A percentile compares a stretch with the other conserved stretches of the same genome.
Evolutionary conservation across 2,888 invertebrate genomes (phyloP).

Genomic region (Ptychoptera contaminata): DNA sequence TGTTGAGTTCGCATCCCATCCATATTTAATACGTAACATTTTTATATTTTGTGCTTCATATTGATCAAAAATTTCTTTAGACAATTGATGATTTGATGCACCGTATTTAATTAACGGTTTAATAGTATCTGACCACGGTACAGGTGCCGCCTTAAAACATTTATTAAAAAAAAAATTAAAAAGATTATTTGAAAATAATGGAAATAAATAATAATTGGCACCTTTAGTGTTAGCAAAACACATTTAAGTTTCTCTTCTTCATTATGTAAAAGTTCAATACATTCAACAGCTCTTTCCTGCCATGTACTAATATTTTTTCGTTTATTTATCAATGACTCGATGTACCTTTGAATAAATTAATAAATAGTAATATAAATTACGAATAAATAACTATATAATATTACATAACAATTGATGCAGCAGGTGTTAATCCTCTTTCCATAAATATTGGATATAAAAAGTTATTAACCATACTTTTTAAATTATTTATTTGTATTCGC

Average conservation of each 20-base stretch:
- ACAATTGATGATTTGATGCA: conserved; percentile 26
- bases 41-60: conserved; percentile 29
- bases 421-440: conserved; percentile 23
- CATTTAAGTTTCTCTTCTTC: conserved; percentile 27
- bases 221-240: conserved; percentile 23
- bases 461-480: conserved; percentile 24
- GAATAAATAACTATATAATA: neutral
- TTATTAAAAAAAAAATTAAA: neutral
- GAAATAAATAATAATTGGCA: conserved; percentile 7
- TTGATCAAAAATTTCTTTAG: conserved; percentile 24
- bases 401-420: conserved; percentile 19
- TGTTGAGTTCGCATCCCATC: conserved; percentile 23
- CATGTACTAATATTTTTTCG: conserved; percentile 23
- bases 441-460: conserved; percentile 28
- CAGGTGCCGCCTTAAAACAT: conserved; percentile 20
- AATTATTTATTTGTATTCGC: conserved; percentile 23
- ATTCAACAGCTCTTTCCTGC: conserved; percentile 24
- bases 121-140: conserved; percentile 27
- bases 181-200: neutral
- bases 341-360: conserved; percentile 14
- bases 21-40: conserved; percentile 29
- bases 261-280: conserved; percentile 24
- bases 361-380: no score
- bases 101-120: conserved; percentile 22
- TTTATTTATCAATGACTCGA: conserved; percentile 21